phyloP scores from a whole-genome alignment of 2,888 invertebrate species.

The Atherix ibis region DNA sequence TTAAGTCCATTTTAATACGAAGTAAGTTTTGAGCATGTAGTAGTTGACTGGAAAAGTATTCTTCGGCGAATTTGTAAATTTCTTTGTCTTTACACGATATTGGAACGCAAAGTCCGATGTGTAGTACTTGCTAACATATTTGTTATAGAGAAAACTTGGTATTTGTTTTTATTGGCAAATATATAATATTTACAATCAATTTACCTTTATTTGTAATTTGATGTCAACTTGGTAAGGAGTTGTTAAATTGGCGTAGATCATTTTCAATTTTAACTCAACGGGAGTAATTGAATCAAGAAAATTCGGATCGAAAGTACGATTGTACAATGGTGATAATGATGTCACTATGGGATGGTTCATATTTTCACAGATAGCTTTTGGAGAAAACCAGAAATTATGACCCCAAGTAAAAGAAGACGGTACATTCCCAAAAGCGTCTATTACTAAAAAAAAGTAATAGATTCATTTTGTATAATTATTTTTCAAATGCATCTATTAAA shows the following conservation, averaged over 20 bases:
- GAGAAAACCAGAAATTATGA: slow-evolving; percentile 1
- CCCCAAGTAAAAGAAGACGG: slow-evolving; percentile 2
- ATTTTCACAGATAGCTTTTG: neutral
- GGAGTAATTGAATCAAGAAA: neutral
- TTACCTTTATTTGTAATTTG: slow-evolving; percentile 2
- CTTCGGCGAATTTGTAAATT: slow-evolving; percentile 2
- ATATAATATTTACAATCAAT: neutral
- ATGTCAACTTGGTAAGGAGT: slow-evolving; percentile 3
- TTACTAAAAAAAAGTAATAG: neutral
- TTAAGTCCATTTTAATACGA: slow-evolving; percentile 1
- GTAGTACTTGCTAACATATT: slow-evolving; percentile 2
- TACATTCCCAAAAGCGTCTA: slow-evolving; percentile 1
- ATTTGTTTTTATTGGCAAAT: too few species aligned
- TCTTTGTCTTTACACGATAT: slow-evolving; percentile 1
- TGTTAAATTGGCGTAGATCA: slow-evolving; percentile 6
- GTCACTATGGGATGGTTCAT: neutral
- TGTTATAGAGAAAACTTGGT: neutral
- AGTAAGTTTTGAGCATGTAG: slow-evolving; percentile 2
- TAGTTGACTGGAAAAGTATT: slow-evolving; percentile 1
- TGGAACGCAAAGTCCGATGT: slow-evolving; percentile 7
- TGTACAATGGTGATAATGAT: neutral
- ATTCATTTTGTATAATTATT: too few species aligned
- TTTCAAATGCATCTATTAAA: too few species aligned
- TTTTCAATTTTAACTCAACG: slow-evolving; percentile 2
- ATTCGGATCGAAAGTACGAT: neutral